phyloP scores from a whole-genome alignment of 2,113 vertebrate species.

The Galbula dea region DNA sequence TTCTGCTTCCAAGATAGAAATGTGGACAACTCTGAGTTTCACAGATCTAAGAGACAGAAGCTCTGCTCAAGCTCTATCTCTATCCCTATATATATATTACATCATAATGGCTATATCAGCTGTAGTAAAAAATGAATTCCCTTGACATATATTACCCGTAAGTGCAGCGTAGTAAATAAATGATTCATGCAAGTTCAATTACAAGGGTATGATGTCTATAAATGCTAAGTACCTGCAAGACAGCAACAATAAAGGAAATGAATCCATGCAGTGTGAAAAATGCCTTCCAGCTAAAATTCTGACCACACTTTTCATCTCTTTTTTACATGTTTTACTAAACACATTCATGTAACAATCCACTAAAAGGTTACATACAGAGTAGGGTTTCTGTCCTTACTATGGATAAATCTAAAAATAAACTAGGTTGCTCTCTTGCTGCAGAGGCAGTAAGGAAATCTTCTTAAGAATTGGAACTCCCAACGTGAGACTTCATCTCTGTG shows the following conservation, averaged over 20 bases:
- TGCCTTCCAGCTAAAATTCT: slow-evolving; percentile 27
- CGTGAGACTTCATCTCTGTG: neutral
- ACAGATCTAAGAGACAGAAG: neutral
- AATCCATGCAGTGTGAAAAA: slow-evolving; percentile 37
- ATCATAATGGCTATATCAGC: slow-evolving; percentile 52
- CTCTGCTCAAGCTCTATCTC: slow-evolving; percentile 13
- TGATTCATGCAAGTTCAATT: slow-evolving; percentile 65
- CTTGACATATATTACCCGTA: slow-evolving; percentile 54
- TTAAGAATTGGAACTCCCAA: neutral
- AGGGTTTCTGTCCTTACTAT: neutral
- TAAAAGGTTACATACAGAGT: neutral
- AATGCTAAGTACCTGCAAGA: slow-evolving; percentile 53
- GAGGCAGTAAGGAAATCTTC: neutral
- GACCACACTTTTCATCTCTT: neutral
- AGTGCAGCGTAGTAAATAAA: slow-evolving; percentile 54
- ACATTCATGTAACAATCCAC: neutral
- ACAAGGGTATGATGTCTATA: slow-evolving; percentile 49
- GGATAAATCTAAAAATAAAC: slow-evolving; percentile 3
- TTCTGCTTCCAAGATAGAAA: neutral
- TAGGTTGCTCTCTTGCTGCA: neutral
- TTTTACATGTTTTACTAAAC: slow-evolving; percentile 21
- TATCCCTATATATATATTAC: slow-evolving; percentile 20
- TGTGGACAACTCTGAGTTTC: neutral
- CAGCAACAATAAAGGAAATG: slow-evolving; percentile 51
- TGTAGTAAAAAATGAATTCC: slow-evolving; percentile 61